A percentile compares a stretch with the other conserved stretches of the same genome.
Evolutionary conservation across 2,888 invertebrate genomes (phyloP).

Genomic region (Antitype chi): DNA sequence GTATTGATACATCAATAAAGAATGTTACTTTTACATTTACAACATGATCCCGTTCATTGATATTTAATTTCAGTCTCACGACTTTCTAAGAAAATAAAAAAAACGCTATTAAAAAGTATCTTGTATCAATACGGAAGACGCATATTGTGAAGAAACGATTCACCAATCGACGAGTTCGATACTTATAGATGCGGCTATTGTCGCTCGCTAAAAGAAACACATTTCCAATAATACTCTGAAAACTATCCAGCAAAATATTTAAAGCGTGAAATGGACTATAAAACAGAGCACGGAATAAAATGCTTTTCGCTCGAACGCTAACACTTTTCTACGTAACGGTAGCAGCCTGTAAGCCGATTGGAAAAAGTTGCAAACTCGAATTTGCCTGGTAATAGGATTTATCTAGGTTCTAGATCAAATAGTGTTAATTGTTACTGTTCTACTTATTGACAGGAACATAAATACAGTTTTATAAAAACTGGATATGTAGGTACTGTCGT

Average conservation of each 20-base stretch:
- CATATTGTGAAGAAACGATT: neutral
- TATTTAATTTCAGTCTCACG: neutral
- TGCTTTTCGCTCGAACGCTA: slow-evolving; percentile 35
- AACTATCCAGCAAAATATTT: slow-evolving; percentile 30
- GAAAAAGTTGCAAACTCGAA: slow-evolving; percentile 78
- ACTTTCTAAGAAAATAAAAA: neutral
- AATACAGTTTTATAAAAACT: too few relatives aligned
- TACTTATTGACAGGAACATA: slow-evolving; percentile 9
- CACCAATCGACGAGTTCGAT: neutral
- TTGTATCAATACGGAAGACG: neutral
- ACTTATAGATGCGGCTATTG: too few relatives aligned
- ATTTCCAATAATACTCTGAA: slow-evolving; percentile 26
- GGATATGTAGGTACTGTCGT: too few relatives aligned
- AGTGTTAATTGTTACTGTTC: slow-evolving; percentile 63
- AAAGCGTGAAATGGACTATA: slow-evolving; percentile 33
- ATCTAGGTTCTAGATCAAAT: slow-evolving; percentile 64
- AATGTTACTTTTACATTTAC: neutral
- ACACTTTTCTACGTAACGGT: slow-evolving; percentile 56
- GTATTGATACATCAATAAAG: neutral
- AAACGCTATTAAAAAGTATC: neutral
- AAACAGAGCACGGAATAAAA: slow-evolving; percentile 37
- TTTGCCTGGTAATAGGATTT: slow-evolving; percentile 77
- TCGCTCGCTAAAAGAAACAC: neutral
- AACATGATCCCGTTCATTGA: neutral
- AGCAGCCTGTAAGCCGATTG: slow-evolving; percentile 78